Evolutionary conservation across 2,113 vertebrate genomes (phyloP).

Genomic region (Grammomys surdaster): DNA sequence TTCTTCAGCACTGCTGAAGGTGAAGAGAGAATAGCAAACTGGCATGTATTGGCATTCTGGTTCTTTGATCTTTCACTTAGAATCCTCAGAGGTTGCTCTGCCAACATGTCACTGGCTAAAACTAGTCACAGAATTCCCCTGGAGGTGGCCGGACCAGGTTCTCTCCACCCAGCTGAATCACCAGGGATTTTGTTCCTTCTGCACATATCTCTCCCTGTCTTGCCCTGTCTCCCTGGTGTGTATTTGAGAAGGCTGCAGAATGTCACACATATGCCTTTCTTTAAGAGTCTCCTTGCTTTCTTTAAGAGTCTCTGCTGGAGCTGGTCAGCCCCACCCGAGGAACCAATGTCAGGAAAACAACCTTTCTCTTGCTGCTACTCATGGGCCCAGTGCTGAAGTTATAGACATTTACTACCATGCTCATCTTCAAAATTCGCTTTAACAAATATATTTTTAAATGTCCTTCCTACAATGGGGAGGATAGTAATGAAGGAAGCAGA

Average conservation of each 20-base stretch:
- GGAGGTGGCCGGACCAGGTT: background rate
- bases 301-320: background rate
- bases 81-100: background rate
- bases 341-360: background rate
- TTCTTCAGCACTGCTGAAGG: background rate
- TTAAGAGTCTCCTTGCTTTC: background rate
- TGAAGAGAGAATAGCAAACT: constrained; percentile 7
- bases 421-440: background rate
- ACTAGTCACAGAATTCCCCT: background rate
- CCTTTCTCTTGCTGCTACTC: background rate
- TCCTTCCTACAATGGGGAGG: background rate
- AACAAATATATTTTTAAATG: background rate
- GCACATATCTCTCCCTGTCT: background rate
- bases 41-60: background rate
- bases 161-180: background rate
- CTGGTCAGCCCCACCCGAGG: background rate
- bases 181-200: background rate
- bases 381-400: background rate
- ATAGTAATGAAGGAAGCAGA: background rate
- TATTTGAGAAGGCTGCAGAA: background rate
- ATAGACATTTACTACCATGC: no score
- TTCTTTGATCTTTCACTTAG: background rate
- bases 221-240: background rate
- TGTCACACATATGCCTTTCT: background rate
- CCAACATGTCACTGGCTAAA: background rate